These are phyloP conservation scores for Threskiornis aethiopicus DNA, from an alignment of 2,797 vertebrate genomes.

Conservation along the genomic window DNA sequence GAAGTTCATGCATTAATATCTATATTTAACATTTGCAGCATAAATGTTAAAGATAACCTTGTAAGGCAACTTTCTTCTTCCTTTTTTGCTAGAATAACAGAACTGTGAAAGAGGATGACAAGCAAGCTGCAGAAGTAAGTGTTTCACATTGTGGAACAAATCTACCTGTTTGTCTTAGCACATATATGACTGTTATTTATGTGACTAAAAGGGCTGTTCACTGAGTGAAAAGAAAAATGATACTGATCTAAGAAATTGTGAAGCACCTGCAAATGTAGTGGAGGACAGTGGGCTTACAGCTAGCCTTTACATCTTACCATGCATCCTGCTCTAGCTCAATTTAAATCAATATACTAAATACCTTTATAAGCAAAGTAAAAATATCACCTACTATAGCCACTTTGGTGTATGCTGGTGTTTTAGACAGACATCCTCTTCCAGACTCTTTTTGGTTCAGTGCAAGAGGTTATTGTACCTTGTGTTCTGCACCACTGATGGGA, in stretches of 20 bases:
- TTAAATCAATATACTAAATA: neutral
- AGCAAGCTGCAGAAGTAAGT: constrained; percentile 40
- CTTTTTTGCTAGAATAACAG: constrained; percentile 35
- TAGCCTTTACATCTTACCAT: neutral
- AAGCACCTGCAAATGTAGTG: neutral
- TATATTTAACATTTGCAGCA: neutral
- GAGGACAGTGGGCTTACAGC: neutral
- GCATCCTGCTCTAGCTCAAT: neutral
- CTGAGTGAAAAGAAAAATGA: neutral
- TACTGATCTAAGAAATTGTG: neutral
- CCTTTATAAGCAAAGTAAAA: neutral
- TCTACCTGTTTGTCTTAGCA: neutral
- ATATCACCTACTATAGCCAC: neutral
- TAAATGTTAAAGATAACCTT: neutral
- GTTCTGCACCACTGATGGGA: neutral
- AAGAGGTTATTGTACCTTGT: neutral
- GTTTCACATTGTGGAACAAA: neutral
- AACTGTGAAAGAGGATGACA: constrained; percentile 42
- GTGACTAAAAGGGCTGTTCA: neutral
- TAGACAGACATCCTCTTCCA: neutral
- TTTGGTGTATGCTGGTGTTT: neutral
- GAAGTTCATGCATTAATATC: neutral
- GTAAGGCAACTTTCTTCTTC: neutral
- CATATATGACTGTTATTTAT: neutral
- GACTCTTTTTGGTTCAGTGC: neutral